Percentiles rank a stretch among this genome's conserved stretches.
Evolutionary conservation across 2,888 invertebrate genomes (phyloP).

Genomic region (Plebejus anna): DNA sequence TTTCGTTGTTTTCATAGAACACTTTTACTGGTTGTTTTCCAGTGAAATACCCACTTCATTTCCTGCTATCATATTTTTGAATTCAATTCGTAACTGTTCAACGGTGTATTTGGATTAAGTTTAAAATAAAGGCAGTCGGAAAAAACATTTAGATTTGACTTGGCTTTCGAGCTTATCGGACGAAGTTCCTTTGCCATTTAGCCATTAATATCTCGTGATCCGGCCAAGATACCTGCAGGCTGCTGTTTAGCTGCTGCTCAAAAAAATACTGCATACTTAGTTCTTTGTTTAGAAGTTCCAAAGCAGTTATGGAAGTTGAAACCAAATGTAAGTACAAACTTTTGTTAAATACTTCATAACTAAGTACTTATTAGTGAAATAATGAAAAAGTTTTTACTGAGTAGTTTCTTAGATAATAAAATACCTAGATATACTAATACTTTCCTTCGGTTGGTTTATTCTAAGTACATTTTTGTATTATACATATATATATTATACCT

Average conservation of each 20-base stretch:
- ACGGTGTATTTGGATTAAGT: conserved; percentile 45
- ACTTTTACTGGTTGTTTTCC: conserved; percentile 35
- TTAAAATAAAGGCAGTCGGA: conserved; percentile 40
- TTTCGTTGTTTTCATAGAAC: conserved; percentile 36
- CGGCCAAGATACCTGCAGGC: neutral
- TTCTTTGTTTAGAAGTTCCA: conserved; percentile 40
- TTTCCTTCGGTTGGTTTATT: too few species aligned
- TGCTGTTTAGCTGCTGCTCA: neutral
- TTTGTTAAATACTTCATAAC: too few species aligned
- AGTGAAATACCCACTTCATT: conserved; percentile 44
- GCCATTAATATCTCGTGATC: neutral
- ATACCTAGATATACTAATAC: too few species aligned
- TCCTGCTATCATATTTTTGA: conserved; percentile 53
- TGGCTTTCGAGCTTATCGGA: conserved; percentile 48
- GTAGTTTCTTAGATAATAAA: too few species aligned
- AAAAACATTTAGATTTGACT: conserved; percentile 50
- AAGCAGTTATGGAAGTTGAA: conserved; percentile 64
- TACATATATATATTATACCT: too few species aligned
- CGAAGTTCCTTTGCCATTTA: conserved; percentile 39
- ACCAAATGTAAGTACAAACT: conserved; percentile 60
- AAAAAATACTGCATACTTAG: neutral
- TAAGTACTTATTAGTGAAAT: neutral
- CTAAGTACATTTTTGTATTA: too few species aligned
- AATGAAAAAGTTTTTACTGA: neutral
- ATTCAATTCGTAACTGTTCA: conserved; percentile 60